Evolutionary conservation across 2,113 vertebrate genomes (phyloP), one percentile per base, ranked within the genome.

Genomic region (Carlito syrichta): DNA sequence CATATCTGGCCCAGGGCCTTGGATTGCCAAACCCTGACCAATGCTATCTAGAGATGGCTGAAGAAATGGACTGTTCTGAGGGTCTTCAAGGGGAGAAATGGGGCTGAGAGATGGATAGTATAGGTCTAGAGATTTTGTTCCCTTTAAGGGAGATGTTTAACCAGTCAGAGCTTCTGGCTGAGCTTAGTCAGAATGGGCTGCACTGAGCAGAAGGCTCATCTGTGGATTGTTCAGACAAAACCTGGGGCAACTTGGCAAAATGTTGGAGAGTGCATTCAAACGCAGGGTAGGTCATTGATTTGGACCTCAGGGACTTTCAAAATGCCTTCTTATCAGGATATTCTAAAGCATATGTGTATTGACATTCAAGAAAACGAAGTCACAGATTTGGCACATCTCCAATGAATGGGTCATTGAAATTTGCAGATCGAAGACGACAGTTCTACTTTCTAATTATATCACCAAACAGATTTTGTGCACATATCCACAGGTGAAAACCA

Each of bases 281-380:
- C 30, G 35, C 30, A 43, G 74, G 27, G 23, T n/a, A 60, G 50
- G n/a, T 54, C 22, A 5, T 54, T 78, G 77, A 73, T 50, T 93
- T n/a, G 9, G 12, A 82, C 69, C 38, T 40, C 2, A 30, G 78
- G 6, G 66, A 73, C 90, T 93, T 96, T 96, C 62, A 68, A 71
- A 69, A 40, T 52, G 13, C 58, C 17, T 19, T 7, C 60, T 62
- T 58, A 56, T 83, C 23, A 48, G 78, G 54, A 74, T 71, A 43
- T 48, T 89, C 43, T 78, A 69, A 93, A 76, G 48, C 32, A 35
- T 32, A n/a, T 38, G 17, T 23, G 32, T 17, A 50, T 48, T 66
- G 68, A 60, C 52, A 82, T 82, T 60, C 78, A 54, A 60, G 93
- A 86, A 73, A 92, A 89, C 84, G 92, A 86, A 96, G 73, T 89